phyloP scores from a whole-genome alignment of 2,888 invertebrate genomes.

The Portevinia maculata region DNA sequence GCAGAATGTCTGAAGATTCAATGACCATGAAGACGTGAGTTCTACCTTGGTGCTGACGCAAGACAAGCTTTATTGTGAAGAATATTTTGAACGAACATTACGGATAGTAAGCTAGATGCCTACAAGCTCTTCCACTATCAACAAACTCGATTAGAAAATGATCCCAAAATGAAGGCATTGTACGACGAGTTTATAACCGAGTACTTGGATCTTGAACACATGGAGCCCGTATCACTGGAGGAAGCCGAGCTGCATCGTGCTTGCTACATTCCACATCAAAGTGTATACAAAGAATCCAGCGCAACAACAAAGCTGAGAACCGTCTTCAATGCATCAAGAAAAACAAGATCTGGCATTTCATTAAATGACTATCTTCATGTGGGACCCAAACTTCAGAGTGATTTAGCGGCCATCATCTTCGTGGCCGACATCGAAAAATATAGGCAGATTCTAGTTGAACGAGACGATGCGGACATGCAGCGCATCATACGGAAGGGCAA shows the following conservation, averaged over 20 bases:
- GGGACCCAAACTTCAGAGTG: no score
- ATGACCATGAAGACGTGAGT: conserved; percentile 41
- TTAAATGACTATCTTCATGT: no score
- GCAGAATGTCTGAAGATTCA: conserved; percentile 59
- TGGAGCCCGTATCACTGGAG: conserved; percentile 60
- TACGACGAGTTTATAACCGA: conserved; percentile 60
- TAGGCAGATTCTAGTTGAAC: no score
- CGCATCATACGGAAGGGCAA: conserved; percentile 54
- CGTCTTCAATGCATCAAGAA: conserved; percentile 60
- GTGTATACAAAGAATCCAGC: no score
- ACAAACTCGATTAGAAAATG: conserved; percentile 33
- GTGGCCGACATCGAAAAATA: conserved; percentile 71
- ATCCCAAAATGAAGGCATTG: conserved; percentile 42
- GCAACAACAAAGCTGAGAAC: no score
- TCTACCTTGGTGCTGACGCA: conserved; percentile 27
- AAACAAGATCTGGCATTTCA: conserved; percentile 64
- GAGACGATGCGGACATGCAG: conserved; percentile 65
- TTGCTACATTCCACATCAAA: no score
- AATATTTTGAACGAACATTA: conserved; percentile 50
- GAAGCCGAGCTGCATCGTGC: no score
- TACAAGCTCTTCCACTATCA: no score
- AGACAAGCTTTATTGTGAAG: conserved; percentile 56
- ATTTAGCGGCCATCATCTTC: no score
- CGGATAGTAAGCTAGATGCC: no score
- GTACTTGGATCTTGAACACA: conserved; percentile 45